These are phyloP conservation scores for Caenorhabditis becei DNA, from an alignment of 2,888 invertebrate genomes.

Conservation along the genomic window DNA sequence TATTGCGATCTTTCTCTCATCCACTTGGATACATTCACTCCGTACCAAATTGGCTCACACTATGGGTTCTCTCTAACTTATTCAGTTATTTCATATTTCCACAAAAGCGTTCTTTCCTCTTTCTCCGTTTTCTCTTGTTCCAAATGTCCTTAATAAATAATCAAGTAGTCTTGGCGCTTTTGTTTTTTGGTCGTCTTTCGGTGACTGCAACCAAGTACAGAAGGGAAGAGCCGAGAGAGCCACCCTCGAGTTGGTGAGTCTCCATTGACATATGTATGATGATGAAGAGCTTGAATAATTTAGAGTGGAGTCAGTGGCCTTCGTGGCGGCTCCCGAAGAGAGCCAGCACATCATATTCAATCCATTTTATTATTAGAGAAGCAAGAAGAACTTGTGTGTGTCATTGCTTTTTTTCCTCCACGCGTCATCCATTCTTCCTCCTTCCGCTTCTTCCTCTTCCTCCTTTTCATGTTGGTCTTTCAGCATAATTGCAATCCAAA, in stretches of 20 bases:
- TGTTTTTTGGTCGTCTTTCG: conserved; percentile 8
- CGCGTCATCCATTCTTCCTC: conserved; percentile 14
- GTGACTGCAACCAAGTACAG: conserved; percentile 4
- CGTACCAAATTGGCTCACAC: conserved; percentile 60
- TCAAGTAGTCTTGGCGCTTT: conserved; percentile 3
- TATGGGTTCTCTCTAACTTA: conserved; percentile 52
- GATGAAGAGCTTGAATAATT: conserved; percentile 55
- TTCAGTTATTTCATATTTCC: background rate
- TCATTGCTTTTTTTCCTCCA: conserved; percentile 3
- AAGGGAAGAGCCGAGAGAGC: conserved; percentile 2
- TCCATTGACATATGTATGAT: conserved; percentile 45
- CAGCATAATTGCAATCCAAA: background rate
- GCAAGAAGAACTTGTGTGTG: conserved; percentile 14
- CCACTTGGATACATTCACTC: conserved; percentile 10
- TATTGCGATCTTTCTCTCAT: conserved; percentile 7
- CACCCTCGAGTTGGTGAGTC: background rate
- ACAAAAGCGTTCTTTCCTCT: conserved; percentile 4
- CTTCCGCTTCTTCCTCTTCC: conserved; percentile 6
- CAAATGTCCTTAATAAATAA: conserved; percentile 20
- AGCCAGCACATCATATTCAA: conserved; percentile 6
- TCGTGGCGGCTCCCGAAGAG: conserved; percentile 13
- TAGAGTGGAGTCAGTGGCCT: conserved; percentile 10
- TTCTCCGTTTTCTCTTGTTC: conserved; percentile 4
- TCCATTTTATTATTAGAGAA: conserved; percentile 45
- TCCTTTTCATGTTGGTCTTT: conserved; percentile 11